phyloP scores from a whole-genome alignment of 2,797 vertebrate species.

The Phataginus tricuspis region DNA sequence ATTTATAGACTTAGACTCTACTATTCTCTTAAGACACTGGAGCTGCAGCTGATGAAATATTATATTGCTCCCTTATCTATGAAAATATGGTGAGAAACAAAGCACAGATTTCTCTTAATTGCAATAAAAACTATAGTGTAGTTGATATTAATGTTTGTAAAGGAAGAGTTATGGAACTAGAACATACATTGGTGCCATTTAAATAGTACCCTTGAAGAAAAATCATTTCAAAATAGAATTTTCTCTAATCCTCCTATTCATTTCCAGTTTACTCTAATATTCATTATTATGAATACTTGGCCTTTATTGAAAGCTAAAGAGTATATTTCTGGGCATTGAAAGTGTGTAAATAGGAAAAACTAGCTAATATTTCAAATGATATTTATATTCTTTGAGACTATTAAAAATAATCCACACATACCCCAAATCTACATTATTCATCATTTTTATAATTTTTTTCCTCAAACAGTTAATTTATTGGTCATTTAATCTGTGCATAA shows the following conservation, averaged over 20 bases:
- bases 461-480: not conserved
- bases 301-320: not conserved
- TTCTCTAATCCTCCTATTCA: not conserved
- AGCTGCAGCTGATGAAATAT: not conserved
- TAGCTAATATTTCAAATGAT: not conserved
- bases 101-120: not conserved
- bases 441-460: not conserved
- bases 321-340: not conserved
- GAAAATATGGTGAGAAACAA: not conserved
- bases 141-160: not conserved
- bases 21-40: not conserved
- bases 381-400: not conserved
- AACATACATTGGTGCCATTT: not conserved
- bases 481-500: not conserved
- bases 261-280: not conserved
- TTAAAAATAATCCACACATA: not conserved
- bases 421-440: not conserved
- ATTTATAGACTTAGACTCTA: not conserved
- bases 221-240: not conserved
- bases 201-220: not conserved
- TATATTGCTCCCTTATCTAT: not conserved
- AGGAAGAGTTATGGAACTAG: not conserved
- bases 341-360: not conserved
- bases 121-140: not conserved
- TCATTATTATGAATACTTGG: not conserved